phyloP scores from a whole-genome alignment of 64 coral and sea anemone genomes.

The Dendrophyllia cribrosa region DNA sequence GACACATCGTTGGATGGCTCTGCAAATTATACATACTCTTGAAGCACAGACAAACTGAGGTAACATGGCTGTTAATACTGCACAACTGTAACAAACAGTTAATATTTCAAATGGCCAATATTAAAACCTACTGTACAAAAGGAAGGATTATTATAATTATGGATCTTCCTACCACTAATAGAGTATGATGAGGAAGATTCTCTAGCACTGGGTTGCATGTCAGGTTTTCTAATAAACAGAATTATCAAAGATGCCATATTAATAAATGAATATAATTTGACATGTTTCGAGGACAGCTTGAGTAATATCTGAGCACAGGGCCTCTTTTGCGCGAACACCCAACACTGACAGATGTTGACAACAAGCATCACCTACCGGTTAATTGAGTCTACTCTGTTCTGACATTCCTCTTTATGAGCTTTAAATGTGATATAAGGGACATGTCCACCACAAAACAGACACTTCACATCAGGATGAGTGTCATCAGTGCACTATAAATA shows the following conservation, averaged over 20 bases:
- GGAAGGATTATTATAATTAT: not conserved
- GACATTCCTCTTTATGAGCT: slow-evolving; percentile 19
- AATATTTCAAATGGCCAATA: not conserved
- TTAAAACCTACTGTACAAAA: not conserved
- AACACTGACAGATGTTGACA: not conserved
- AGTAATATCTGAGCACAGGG: too few relatives aligned
- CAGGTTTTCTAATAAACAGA: too few relatives aligned
- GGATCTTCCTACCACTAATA: not conserved
- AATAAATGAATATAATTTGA: too few relatives aligned
- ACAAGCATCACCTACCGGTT: not conserved
- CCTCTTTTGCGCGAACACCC: too few relatives aligned
- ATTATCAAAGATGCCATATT: too few relatives aligned
- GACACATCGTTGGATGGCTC: slow-evolving; percentile 7
- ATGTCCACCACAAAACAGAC: slow-evolving; percentile 1
- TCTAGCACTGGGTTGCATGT: not conserved
- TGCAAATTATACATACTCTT: slow-evolving; percentile 5
- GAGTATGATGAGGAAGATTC: not conserved
- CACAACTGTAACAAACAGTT: not conserved
- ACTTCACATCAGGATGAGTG: slow-evolving; percentile 15
- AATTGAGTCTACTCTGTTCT: not conserved
- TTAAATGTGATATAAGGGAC: slow-evolving; percentile 4
- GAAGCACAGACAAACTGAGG: not conserved
- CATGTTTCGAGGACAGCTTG: too few relatives aligned
- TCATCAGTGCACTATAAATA: not conserved
- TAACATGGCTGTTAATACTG: not conserved